These are phyloP conservation scores for Calyptommatus sinebrachiatus DNA, from an alignment of 2,113 vertebrate species.

Conservation along the genomic window DNA sequence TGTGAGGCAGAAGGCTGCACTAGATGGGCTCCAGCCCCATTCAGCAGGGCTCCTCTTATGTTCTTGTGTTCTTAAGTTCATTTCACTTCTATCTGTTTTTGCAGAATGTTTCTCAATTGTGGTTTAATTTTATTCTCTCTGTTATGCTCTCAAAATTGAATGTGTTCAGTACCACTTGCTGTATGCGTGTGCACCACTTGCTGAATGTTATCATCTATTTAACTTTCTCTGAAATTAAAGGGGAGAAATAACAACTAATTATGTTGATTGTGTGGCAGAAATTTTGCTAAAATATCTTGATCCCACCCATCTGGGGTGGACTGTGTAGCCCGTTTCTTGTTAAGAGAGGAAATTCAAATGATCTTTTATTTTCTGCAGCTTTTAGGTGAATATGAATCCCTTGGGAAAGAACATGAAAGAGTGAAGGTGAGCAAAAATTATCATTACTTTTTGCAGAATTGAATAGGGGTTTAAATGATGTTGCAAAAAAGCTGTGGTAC, in stretches of 20 bases:
- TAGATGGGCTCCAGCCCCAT: no score
- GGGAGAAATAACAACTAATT: neutral
- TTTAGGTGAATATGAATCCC: conserved; percentile 85
- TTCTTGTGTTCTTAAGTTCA: no score
- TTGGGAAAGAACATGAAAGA: conserved; percentile 85
- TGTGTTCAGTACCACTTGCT: neutral
- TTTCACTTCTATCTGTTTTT: neutral
- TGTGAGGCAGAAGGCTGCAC: no score
- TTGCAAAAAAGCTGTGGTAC: no score
- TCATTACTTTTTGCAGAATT: neutral
- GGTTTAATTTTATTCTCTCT: conserved; percentile 5
- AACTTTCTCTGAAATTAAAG: neutral
- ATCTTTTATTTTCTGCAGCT: conserved; percentile 73
- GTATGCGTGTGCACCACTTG: neutral
- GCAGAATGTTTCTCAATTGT: conserved; percentile 1
- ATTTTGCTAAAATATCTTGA: neutral
- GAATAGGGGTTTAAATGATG: neutral
- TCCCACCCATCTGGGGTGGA: neutral
- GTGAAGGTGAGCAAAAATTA: conserved; percentile 80
- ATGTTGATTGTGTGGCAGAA: no score
- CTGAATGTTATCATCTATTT: neutral
- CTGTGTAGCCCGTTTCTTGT: neutral
- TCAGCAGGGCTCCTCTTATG: no score
- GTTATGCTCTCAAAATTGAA: neutral
- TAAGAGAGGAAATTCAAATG: neutral